Percentiles rank a stretch among this genome's conserved stretches.
Conservation (phyloP, 2,888 invertebrate genomes). For the Leucophenga maculata region DNA sequence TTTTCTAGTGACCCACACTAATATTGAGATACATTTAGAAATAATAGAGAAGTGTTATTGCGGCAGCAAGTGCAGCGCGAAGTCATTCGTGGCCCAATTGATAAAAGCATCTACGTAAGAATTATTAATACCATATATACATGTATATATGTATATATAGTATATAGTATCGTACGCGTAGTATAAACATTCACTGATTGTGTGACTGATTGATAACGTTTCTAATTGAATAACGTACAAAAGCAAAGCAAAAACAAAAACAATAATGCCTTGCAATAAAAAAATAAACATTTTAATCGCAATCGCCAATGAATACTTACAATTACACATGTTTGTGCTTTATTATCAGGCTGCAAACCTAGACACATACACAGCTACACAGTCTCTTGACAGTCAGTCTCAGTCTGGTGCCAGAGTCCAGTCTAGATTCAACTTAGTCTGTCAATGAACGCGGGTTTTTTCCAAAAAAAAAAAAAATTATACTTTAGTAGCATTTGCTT, state of each 20-base stretch:
- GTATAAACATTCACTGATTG: slow-evolving; percentile 6
- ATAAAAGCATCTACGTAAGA: slow-evolving; percentile 38
- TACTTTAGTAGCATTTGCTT: slow-evolving; percentile 11
- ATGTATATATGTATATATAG: background rate
- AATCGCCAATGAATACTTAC: slow-evolving; percentile 55
- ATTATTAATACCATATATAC: background rate
- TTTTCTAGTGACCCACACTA: no score
- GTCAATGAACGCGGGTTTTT: background rate
- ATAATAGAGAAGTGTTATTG: no score
- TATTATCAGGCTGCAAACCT: slow-evolving; percentile 44
- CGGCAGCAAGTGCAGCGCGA: no score
- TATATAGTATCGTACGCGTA: background rate
- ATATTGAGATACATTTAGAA: no score
- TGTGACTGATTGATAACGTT: slow-evolving; percentile 50
- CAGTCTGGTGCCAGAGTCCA: slow-evolving; percentile 1
- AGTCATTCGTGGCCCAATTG: slow-evolving; percentile 45
- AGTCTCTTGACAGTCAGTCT: background rate
- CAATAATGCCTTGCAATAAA: background rate
- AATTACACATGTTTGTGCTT: slow-evolving; percentile 56
- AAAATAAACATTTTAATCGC: slow-evolving; percentile 50
- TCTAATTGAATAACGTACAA: slow-evolving; percentile 52
- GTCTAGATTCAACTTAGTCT: background rate
- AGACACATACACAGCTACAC: slow-evolving; percentile 1
- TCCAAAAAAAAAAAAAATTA: no score
- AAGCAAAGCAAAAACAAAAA: background rate